A percentile compares a stretch with the other conserved stretches of the same genome.
Conservation (phyloP, 2,888 invertebrate species). For the Drosophila mimetica region DNA sequence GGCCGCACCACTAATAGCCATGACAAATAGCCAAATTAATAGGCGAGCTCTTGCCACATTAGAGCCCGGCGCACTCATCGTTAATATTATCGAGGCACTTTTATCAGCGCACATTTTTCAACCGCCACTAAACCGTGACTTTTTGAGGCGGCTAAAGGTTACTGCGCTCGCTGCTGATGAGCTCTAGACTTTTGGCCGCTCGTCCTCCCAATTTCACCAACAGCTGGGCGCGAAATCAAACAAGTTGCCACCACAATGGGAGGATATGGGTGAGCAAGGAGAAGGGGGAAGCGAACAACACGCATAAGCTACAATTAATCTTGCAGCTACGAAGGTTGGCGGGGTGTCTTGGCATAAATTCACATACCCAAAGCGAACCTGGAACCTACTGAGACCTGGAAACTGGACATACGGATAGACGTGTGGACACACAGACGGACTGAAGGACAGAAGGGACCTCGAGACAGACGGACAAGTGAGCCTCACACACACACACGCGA, state of each 20-base stretch:
- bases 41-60: constrained; percentile 44
- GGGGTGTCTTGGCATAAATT: constrained; percentile 71
- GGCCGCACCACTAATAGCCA: constrained; percentile 64
- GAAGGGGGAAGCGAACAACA: constrained; percentile 50
- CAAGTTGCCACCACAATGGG: constrained; percentile 67
- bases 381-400: constrained; percentile 22
- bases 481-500: constrained; percentile 32
- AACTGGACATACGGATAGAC: constrained; percentile 33
- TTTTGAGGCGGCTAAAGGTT: constrained; percentile 59
- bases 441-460: constrained; percentile 25
- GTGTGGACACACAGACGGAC: neutral
- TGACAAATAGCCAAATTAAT: constrained; percentile 77
- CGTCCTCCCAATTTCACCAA: constrained; percentile 56
- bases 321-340: constrained; percentile 59
- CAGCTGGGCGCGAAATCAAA: constrained; percentile 67
- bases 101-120: constrained; percentile 71
- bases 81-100: constrained; percentile 72
- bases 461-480: constrained; percentile 56
- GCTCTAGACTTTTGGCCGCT: constrained; percentile 7
- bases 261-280: constrained; percentile 9
- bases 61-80: constrained; percentile 68
- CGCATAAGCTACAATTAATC: constrained; percentile 81
- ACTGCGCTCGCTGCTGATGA: constrained; percentile 10
- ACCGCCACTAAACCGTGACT: constrained; percentile 54
- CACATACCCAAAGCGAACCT: no score